Evolutionary conservation across 2,113 vertebrate genomes (phyloP).

Genomic region (Ranitomeya imitator): DNA sequence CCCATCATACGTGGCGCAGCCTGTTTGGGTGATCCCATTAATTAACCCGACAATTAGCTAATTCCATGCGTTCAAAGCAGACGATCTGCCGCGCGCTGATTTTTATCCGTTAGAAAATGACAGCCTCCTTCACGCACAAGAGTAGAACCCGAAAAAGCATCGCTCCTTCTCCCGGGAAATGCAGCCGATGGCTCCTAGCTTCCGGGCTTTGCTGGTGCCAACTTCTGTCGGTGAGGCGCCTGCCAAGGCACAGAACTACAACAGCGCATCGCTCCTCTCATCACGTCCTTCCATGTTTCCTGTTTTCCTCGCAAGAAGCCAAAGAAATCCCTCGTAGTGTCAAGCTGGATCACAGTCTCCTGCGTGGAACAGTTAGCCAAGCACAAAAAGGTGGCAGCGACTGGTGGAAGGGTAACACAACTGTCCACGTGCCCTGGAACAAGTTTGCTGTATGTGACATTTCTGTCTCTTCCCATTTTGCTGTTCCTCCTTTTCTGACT

Average conservation of each 20-base stretch:
- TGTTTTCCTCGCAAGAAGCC: conserved; percentile 76
- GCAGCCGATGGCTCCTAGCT: conserved; percentile 19
- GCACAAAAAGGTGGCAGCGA: conserved; percentile 56
- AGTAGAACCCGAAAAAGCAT: not conserved
- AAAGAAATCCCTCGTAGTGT: conserved; percentile 78
- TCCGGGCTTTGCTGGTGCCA: conserved; percentile 35
- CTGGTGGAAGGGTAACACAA: conserved; percentile 67
- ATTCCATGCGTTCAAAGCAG: conserved; percentile 55
- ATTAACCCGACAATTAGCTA: conserved; percentile 80
- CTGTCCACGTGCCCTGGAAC: conserved; percentile 64
- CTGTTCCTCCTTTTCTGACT: conserved; percentile 60
- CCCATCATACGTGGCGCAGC: conserved; percentile 76
- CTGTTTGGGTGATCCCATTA: conserved; percentile 78
- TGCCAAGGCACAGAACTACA: conserved; percentile 6
- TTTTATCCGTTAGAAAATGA: conserved; percentile 42
- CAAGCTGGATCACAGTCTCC: conserved; percentile 70
- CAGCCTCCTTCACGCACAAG: conserved; percentile 31
- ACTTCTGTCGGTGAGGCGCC: conserved; percentile 29
- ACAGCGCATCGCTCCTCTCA: conserved; percentile 7
- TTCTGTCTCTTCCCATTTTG: conserved; percentile 63
- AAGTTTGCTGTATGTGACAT: conserved; percentile 64
- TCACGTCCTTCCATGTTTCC: conserved; percentile 31
- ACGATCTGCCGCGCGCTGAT: conserved; percentile 8
- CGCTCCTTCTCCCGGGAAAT: conserved; percentile 21
- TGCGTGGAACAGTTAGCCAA: conserved; percentile 67